These are phyloP conservation scores for Saccostrea echinata DNA, from an alignment of 1,140 invertebrate genomes.

Conservation along the genomic window DNA sequence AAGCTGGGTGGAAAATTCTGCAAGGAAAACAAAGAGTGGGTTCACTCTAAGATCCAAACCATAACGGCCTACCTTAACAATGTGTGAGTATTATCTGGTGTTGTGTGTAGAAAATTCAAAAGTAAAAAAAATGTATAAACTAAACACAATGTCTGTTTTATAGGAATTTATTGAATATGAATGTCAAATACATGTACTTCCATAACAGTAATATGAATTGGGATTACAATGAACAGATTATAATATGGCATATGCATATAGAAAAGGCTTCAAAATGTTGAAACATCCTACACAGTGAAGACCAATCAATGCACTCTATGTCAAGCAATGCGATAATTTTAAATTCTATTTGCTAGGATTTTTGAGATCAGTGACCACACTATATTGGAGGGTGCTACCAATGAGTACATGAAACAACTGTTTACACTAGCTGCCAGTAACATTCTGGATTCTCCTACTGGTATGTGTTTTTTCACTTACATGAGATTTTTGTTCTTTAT, in stretches of 20 bases:
- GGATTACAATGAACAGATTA: too few species aligned
- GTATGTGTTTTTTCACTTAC: conserved; percentile 51
- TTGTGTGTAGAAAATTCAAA: background rate
- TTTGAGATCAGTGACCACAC: conserved; percentile 65
- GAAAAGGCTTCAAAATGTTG: too few species aligned
- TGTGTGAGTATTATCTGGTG: conserved; percentile 64
- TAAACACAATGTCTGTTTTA: background rate
- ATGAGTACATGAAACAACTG: conserved; percentile 69
- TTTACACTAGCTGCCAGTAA: conserved; percentile 65
- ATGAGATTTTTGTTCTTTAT: background rate
- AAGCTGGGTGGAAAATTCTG: conserved; percentile 70
- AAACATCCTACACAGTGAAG: too few species aligned
- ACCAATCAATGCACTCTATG: too few species aligned
- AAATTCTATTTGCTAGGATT: conserved; percentile 51
- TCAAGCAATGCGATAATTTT: too few species aligned
- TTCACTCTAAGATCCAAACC: conserved; percentile 66
- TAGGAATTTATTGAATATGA: background rate
- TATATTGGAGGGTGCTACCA: conserved; percentile 67
- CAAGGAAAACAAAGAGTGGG: conserved; percentile 75
- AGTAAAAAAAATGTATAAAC: background rate
- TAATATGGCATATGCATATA: too few species aligned
- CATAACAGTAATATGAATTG: too few species aligned
- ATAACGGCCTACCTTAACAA: conserved; percentile 65
- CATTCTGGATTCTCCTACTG: conserved; percentile 67
- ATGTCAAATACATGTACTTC: too few species aligned